Conservation (phyloP, 2,888 invertebrate genomes). For the Phrixothrix hirtus region DNA sequence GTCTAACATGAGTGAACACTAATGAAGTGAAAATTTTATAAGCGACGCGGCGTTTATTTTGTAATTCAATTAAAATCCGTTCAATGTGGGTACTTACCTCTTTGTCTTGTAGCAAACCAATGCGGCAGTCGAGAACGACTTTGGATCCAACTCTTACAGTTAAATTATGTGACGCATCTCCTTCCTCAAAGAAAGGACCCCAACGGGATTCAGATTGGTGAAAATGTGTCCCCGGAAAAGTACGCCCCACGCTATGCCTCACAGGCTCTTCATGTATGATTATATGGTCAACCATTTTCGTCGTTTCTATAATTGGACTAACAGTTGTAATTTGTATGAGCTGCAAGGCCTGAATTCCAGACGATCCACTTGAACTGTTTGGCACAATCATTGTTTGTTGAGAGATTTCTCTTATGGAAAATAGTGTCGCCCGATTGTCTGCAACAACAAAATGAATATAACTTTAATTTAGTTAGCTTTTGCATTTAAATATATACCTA, state of each 20-base stretch:
- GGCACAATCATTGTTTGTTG: slow-evolving; percentile 26
- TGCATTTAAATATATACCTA: background rate
- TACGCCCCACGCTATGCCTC: slow-evolving; percentile 45
- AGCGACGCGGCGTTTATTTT: no score
- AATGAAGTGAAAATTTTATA: no score
- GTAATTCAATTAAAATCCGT: no score
- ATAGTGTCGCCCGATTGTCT: slow-evolving; percentile 38
- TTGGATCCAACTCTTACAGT: slow-evolving; percentile 64
- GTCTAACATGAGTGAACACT: no score
- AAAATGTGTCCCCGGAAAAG: slow-evolving; percentile 47
- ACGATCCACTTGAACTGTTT: slow-evolving; percentile 23
- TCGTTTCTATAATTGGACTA: slow-evolving; percentile 15
- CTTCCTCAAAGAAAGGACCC: slow-evolving; percentile 69
- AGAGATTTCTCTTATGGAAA: slow-evolving; percentile 31
- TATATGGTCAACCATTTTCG: slow-evolving; percentile 9
- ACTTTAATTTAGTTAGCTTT: slow-evolving; percentile 5
- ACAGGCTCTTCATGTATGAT: slow-evolving; percentile 38
- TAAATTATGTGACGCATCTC: slow-evolving; percentile 60
- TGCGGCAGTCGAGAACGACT: slow-evolving; percentile 63
- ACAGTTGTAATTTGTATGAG: slow-evolving; percentile 22
- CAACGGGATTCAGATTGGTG: slow-evolving; percentile 60
- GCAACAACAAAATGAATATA: slow-evolving; percentile 29
- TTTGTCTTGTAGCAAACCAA: slow-evolving; percentile 64
- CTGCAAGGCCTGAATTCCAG: slow-evolving; percentile 12
- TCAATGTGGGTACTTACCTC: no score